These are phyloP conservation scores for Sycophila texana DNA, from an alignment of 2,888 invertebrate species.

Conservation along the genomic window DNA sequence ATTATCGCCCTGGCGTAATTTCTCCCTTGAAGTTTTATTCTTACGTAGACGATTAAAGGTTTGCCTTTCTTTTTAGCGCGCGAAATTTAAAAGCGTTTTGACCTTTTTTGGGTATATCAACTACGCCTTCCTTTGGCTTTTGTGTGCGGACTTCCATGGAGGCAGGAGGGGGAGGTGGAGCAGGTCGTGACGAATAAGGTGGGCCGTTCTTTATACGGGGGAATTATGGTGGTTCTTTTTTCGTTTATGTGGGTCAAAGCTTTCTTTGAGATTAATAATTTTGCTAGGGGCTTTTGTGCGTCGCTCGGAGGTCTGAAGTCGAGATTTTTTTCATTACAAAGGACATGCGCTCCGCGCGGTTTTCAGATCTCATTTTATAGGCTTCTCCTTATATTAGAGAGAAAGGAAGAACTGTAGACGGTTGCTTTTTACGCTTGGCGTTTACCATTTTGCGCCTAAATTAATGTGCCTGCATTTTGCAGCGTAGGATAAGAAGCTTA, in stretches of 20 bases:
- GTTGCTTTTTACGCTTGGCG: too few species aligned
- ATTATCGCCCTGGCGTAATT: not conserved
- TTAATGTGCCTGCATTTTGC: too few species aligned
- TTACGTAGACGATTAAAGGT: not conserved
- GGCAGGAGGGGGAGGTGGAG: too few species aligned
- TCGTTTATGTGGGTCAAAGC: conserved; percentile 19
- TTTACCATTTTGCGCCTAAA: too few species aligned
- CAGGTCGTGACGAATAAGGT: not conserved
- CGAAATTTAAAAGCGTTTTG: conserved; percentile 27
- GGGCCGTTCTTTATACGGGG: conserved; percentile 15
- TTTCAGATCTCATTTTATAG: not conserved
- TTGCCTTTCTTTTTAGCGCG: not conserved
- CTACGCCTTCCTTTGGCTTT: not conserved
- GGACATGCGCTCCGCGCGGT: not conserved
- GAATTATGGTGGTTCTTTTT: not conserved
- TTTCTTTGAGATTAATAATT: conserved; percentile 37
- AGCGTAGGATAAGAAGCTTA: too few species aligned
- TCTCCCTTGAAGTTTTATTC: not conserved
- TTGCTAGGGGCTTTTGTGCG: conserved; percentile 14
- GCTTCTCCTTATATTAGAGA: too few species aligned
- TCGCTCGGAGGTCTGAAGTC: not conserved
- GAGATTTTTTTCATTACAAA: not conserved
- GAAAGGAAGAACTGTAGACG: too few species aligned
- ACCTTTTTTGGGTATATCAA: too few species aligned
- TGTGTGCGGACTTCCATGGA: too few species aligned